Evolutionary conservation across 2,113 vertebrate species (phyloP).

Genomic region (Laticauda laticaudata): DNA sequence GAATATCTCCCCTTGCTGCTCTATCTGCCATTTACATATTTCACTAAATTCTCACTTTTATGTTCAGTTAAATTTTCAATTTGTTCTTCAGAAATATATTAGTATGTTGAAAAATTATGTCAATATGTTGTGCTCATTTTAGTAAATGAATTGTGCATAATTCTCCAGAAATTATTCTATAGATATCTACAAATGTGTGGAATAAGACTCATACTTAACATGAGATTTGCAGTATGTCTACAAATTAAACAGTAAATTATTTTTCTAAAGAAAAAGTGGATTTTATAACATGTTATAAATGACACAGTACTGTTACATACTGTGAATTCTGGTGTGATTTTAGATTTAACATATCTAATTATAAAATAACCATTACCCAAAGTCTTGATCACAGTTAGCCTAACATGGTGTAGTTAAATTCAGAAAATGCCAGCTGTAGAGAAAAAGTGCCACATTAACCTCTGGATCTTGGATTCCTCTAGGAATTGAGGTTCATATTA

Average conservation of each 20-base stretch:
- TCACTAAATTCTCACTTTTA: background rate
- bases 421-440: background rate
- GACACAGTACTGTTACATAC: background rate
- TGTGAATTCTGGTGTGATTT: conserved; percentile 7
- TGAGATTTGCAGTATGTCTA: background rate
- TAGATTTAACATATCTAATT: background rate
- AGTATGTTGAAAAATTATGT: background rate
- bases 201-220: background rate
- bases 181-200: background rate
- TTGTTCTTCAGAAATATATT: background rate
- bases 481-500: background rate
- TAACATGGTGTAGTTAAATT: background rate
- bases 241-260: background rate
- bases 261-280: background rate
- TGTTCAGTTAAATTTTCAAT: background rate
- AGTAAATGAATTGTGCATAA: background rate
- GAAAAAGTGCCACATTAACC: background rate
- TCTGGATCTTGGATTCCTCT: background rate
- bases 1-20: background rate
- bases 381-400: background rate
- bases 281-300: background rate
- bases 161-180: background rate
- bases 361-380: background rate
- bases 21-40: background rate
- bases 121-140: background rate